phyloP scores from a whole-genome alignment of 1,140 invertebrate species.

The Pseudomyrmex concolor region DNA sequence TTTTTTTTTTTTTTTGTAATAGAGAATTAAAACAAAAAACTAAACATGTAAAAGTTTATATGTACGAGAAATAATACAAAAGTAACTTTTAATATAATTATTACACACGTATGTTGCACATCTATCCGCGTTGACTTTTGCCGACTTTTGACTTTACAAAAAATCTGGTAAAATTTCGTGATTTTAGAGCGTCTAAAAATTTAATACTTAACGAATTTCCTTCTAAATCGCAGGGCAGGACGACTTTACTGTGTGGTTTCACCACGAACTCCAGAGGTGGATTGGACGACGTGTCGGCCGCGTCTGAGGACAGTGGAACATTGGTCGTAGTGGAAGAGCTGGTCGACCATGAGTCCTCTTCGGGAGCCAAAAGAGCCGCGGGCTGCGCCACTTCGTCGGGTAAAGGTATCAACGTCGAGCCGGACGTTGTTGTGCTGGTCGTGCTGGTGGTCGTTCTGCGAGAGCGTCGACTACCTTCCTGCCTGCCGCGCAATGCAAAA shows the following conservation, averaged over 20 bases:
- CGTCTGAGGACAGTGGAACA: conserved; percentile 66
- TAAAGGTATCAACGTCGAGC: conserved; percentile 72
- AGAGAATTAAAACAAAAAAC: too few relatives aligned
- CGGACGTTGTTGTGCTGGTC: conserved; percentile 69
- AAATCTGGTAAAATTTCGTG: too few relatives aligned
- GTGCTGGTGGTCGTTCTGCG: conserved; percentile 78
- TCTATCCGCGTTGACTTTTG: too few relatives aligned
- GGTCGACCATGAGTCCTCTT: conserved; percentile 80
- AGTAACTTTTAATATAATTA: too few relatives aligned
- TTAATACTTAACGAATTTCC: conserved; percentile 72
- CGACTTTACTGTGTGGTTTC: conserved; percentile 82
- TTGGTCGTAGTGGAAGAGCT: conserved; percentile 77
- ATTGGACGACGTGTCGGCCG: conserved; percentile 70
- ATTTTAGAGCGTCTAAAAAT: too few relatives aligned
- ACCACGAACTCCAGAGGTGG: conserved; percentile 81
- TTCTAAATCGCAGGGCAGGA: conserved; percentile 83
- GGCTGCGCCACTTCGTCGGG: conserved; percentile 79
- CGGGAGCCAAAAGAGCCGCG: conserved; percentile 80
- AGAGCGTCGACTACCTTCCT: conserved; percentile 78
- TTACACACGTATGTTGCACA: too few relatives aligned
- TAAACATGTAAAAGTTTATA: too few relatives aligned
- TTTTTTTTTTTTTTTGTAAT: too few relatives aligned
- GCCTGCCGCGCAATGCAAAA: conserved; percentile 80
- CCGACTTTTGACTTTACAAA: too few relatives aligned
- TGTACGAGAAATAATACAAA: too few relatives aligned